Evolutionary conservation across 2,888 invertebrate genomes (phyloP), one percentile per base, ranked within the genome.

Genomic region (Hemithea aestivaria): DNA sequence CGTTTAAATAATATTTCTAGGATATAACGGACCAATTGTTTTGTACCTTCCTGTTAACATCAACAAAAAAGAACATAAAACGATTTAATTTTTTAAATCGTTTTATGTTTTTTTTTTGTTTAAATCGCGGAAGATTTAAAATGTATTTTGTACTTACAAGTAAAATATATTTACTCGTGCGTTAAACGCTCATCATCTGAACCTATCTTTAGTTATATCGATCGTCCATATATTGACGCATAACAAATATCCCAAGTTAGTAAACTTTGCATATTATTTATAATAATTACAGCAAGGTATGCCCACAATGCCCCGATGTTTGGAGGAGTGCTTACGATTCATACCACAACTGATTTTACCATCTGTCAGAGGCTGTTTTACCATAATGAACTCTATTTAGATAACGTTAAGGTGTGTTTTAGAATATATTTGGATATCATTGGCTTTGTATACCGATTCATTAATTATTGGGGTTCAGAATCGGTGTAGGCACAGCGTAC

Each of bases 261-360:
- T 54, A 36, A 69, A 72, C 64, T 75, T 73, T 63, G 63, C 67
- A 71, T 16, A 16, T 74, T 71, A 70, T 73, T 76, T 65, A 68
- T 65, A 73, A 76, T 76, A 73, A 79, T 76, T 74, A 73, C 67
- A 55, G 51, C 48, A 63, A 70, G 73, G 73, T 70, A 77, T 73
- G 51, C 53, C 60, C 61, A 71, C 71, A 70, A 69, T 64, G 64
- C 62, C 58, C 58, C 58, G 55, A 65, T 66, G 63, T 66, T 71
- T 62, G 56, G 58, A 63, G 60, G 55, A 62, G 62, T 66, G 62
- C 56, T 63, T 53, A 62, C 54, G 54, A 57, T 58, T 66, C 58
- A 55, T 53, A 56, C 51, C 57, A 51, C 47, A 57, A 52, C 53
- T 51, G 53, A 58, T 64, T 58, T 59, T 38, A 45, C 40, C 51